Percentiles rank a stretch among this genome's conserved stretches.
phyloP scores from a whole-genome alignment of 1,140 invertebrate species.

The Homalodisca vitripennis region DNA sequence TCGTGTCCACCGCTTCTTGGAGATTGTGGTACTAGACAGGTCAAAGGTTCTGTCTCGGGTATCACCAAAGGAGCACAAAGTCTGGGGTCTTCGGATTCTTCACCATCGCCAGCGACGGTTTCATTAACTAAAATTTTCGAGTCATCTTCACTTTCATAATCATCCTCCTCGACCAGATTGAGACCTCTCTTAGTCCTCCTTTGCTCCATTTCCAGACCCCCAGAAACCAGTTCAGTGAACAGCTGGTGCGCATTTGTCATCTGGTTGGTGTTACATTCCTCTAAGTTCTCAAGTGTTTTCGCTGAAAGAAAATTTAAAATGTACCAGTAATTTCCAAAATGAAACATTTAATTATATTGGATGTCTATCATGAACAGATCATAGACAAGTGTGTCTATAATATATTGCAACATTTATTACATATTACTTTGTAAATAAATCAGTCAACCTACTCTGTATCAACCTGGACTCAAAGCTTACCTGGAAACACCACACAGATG shows the following conservation, averaged over 20 bases:
- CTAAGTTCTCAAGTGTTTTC: background rate
- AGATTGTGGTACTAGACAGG: background rate
- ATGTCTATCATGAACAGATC: background rate
- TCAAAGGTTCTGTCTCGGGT: background rate
- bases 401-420: background rate
- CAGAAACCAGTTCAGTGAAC: background rate
- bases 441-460: no score
- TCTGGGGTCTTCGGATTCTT: background rate
- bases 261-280: background rate
- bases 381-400: background rate
- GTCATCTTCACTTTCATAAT: background rate
- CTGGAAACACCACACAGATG: no score
- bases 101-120: background rate
- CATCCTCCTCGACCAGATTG: background rate
- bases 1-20: no score
- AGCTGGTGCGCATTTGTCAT: background rate
- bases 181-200: background rate
- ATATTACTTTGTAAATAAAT: no score
- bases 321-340: background rate
- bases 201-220: background rate
- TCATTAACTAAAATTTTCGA: background rate
- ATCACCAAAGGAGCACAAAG: background rate
- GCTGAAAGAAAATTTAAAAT: background rate
- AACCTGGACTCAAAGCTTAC: no score
- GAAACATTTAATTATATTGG: background rate